Conservation (phyloP, 1,140 invertebrate genomes). For the Callitettix versicolor region DNA sequence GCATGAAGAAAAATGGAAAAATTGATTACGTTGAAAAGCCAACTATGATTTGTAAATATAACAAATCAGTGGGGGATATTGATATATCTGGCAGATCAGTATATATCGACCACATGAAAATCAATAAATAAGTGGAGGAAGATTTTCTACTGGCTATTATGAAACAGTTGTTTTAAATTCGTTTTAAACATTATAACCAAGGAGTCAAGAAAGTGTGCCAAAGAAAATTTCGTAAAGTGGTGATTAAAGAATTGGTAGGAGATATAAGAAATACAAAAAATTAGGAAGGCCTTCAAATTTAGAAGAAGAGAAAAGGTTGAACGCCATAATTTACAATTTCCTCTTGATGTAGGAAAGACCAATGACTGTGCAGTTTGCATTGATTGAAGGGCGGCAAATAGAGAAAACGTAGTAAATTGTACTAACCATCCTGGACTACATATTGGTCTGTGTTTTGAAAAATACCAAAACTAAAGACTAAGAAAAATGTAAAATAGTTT, state of each 20-base stretch:
- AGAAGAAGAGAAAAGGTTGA: slow-evolving; percentile 1
- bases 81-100: not conserved
- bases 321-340: not conserved
- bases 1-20: not conserved
- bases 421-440: not conserved
- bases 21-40: not conserved
- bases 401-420: slow-evolving; percentile 5
- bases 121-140: slow-evolving; percentile 10
- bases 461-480: too few relatives aligned
- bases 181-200: not conserved
- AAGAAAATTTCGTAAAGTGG: slow-evolving; percentile 1
- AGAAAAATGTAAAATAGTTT: too few relatives aligned
- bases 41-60: slow-evolving; percentile 9
- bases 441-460: slow-evolving; percentile 2
- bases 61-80: not conserved
- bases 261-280: slow-evolving; percentile 8
- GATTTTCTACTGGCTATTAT: slow-evolving; percentile 1
- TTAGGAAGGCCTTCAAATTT: not conserved
- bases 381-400: not conserved
- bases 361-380: slow-evolving; percentile 6
- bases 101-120: not conserved
- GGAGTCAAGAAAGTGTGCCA: not conserved
- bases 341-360: not conserved
- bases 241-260: slow-evolving; percentile 1
- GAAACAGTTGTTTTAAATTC: not conserved